phyloP scores from a whole-genome alignment of 92 coral and sea anemone genomes.

The Parazoanthus swiftii region DNA sequence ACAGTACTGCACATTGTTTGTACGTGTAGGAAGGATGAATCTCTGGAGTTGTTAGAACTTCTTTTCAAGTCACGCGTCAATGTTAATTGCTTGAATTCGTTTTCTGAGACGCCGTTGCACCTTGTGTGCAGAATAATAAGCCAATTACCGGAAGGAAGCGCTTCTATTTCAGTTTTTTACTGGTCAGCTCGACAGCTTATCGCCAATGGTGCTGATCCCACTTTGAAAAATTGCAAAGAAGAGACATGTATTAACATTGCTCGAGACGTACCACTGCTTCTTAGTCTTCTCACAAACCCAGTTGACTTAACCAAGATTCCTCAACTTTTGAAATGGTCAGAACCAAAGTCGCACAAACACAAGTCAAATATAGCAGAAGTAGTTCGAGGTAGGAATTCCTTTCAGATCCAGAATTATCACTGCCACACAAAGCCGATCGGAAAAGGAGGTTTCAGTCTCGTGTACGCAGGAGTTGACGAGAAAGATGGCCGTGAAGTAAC shows the following conservation, averaged over 20 bases:
- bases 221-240: neutral
- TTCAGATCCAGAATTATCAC: constrained; percentile 23
- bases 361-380: constrained; percentile 32
- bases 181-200: neutral
- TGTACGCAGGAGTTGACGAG: constrained; percentile 47
- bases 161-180: neutral
- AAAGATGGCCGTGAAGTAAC: constrained; percentile 69
- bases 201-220: constrained; percentile 40
- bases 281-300: constrained; percentile 10
- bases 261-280: constrained; percentile 12
- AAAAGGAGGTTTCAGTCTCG: constrained; percentile 29
- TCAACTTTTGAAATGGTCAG: constrained; percentile 49
- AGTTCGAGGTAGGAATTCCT: constrained; percentile 37
- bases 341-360: constrained; percentile 37
- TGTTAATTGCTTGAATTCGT: neutral
- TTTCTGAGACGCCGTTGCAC: neutral
- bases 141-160: neutral
- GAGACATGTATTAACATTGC: constrained; percentile 16
- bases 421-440: constrained; percentile 48
- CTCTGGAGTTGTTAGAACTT: neutral
- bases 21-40: neutral
- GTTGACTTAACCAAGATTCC: constrained; percentile 16
- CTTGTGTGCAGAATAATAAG: constrained; percentile 1
- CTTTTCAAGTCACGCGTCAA: neutral
- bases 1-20: neutral